Evolutionary conservation across 2,113 vertebrate genomes (phyloP), one percentile per base, ranked within the genome.

Genomic region (Ceyx melanurus): DNA sequence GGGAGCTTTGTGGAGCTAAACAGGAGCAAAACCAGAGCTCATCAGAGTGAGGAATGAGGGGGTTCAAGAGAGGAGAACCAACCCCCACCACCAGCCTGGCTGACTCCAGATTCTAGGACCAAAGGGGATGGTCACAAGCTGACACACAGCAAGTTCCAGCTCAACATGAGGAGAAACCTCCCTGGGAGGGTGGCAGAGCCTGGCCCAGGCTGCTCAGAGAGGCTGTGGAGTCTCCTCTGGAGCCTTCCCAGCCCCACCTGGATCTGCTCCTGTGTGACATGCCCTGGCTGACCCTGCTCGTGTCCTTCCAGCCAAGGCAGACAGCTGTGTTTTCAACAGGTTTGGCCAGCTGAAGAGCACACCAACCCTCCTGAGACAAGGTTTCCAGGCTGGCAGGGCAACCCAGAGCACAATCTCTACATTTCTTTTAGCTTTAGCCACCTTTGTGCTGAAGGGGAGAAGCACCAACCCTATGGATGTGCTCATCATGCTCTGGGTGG

Each of bases 341-440:
- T 88, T 94, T 73, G 93, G 71, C 54, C 88, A 88, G 33, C 45
- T 92, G 84, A 88, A 78, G 79, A 81, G 61, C 70, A 13, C 5
- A 40, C 17, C 91, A 93, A 93, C 71, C 75, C 76, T 85, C 16
- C 80, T 51, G 66, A 93, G 83, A 76, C 58, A 48, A 84, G 76
- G 93, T 93, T 93, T 93, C 70, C 19, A 70, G 80, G 88, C 73
- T 91, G 77, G 71, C 2, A 1, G 35, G 45, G 33, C 31, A 56
- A 70, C 84, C 85, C 10, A 61, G 66, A 78, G 84, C 50, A 11
- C 82, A 51, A 93, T 77, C 88, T 82, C 13, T 65, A n/a, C 22
- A 0, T 40, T 72, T 53, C 75, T 77, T 79, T 86, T 13, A 79
- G 76, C 81, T 62, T 71, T 28, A 93, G 62, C 75, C 76, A 88